phyloP scores from a whole-genome alignment of 2,113 vertebrate species.

The Oncorhynchus nerka region DNA sequence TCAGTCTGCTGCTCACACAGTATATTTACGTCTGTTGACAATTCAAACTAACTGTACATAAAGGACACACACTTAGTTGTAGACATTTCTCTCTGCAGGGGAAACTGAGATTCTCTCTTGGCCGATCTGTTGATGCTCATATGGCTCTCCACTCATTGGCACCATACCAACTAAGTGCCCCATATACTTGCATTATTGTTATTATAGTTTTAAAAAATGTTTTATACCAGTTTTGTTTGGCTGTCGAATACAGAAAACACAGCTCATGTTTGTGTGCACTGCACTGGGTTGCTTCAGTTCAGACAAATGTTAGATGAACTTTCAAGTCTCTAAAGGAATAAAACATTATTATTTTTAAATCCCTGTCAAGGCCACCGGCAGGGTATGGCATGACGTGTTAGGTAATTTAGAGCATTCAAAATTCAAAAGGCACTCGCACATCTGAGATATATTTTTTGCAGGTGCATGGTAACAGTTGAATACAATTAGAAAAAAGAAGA shows the following conservation, averaged over 20 bases:
- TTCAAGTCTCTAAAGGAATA: conserved; percentile 33
- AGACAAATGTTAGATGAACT: conserved; percentile 60
- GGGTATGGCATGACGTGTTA: conserved; percentile 34
- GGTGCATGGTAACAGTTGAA: no score
- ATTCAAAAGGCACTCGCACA: no score
- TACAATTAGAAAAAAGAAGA: no score
- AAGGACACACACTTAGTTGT: conserved; percentile 74
- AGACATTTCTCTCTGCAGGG: conserved; percentile 71
- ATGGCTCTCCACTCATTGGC: conserved; percentile 51
- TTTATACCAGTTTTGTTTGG: conserved; percentile 72
- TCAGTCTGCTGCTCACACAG: conserved; percentile 69
- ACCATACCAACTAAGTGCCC: conserved; percentile 60
- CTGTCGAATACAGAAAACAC: conserved; percentile 62
- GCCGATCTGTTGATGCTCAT: conserved; percentile 58
- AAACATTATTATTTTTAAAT: conserved; percentile 36
- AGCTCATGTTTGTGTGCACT: conserved; percentile 58
- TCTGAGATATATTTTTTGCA: no score
- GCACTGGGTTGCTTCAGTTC: conserved; percentile 44
- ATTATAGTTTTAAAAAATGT: conserved; percentile 52
- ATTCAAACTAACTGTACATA: conserved; percentile 80
- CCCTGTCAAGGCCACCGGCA: conserved; percentile 25
- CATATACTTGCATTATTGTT: conserved; percentile 71
- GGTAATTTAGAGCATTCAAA: conserved; percentile 28
- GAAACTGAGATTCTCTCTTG: conserved; percentile 58
- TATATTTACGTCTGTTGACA: conserved; percentile 79